Evolutionary conservation across 2,888 invertebrate genomes (phyloP).

Genomic region (Melinaea menophilus): DNA sequence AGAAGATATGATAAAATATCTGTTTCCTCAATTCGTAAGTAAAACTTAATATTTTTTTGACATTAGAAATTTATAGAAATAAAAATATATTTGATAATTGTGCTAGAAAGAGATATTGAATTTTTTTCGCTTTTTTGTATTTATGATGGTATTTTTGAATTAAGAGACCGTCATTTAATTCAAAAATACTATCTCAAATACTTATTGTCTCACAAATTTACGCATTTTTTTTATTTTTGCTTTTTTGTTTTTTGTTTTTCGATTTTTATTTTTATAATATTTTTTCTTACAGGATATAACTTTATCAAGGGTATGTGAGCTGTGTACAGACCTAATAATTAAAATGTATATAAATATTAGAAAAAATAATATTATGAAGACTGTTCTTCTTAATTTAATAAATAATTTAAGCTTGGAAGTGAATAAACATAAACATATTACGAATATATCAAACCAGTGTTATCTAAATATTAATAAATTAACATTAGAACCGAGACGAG

Average conservation of each 20-base stretch:
- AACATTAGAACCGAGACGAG: slow-evolving; percentile 14
- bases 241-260: not conserved
- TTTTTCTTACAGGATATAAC: slow-evolving; percentile 44
- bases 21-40: slow-evolving; percentile 53
- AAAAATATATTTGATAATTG: no score
- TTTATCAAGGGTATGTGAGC: slow-evolving; percentile 41
- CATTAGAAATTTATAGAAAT: no score
- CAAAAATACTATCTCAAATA: no score
- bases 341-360: slow-evolving; percentile 42
- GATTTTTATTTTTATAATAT: slow-evolving; percentile 2
- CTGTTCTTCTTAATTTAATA: slow-evolving; percentile 28
- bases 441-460: slow-evolving; percentile 16
- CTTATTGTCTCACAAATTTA: no score
- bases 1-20: slow-evolving; percentile 39
- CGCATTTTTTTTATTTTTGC: not conserved
- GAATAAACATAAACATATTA: slow-evolving; percentile 20
- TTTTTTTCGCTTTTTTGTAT: not conserved
- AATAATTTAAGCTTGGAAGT: slow-evolving; percentile 36
- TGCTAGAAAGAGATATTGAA: not conserved
- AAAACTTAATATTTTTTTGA: not conserved
- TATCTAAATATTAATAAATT: slow-evolving; percentile 16
- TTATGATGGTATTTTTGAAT: not conserved
- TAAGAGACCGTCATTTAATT: no score
- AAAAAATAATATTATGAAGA: slow-evolving; percentile 36
- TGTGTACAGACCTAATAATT: slow-evolving; percentile 42